Conservation (phyloP, 2,113 vertebrate species). For the Halcyon malimbica region DNA sequence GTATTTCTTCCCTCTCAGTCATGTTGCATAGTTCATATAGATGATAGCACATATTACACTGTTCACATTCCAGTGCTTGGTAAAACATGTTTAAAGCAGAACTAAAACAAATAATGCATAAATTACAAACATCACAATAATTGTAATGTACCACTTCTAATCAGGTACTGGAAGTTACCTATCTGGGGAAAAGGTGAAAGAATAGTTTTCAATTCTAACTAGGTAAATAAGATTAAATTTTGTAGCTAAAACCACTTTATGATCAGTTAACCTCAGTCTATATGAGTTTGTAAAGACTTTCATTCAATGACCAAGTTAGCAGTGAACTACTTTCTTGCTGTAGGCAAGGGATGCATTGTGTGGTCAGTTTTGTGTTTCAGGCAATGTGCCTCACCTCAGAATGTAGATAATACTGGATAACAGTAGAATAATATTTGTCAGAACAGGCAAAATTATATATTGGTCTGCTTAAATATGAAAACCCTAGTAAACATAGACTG, state of each 20-base stretch:
- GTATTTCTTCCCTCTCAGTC: not conserved
- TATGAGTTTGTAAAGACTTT: not conserved
- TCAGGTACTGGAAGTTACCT: not conserved
- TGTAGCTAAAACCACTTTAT: not conserved
- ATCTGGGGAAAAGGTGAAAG: not conserved
- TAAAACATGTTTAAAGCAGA: not conserved
- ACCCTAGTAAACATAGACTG: not conserved
- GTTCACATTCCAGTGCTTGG: not conserved
- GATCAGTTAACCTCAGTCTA: not conserved
- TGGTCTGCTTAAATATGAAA: not conserved
- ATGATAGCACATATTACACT: not conserved
- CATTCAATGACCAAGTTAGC: not conserved
- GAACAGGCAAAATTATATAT: not conserved
- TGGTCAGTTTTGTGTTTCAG: not conserved
- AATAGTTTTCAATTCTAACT: not conserved
- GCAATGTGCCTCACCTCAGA: not conserved
- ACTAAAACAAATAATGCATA: not conserved
- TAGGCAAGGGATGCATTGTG: not conserved
- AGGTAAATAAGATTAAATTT: not conserved
- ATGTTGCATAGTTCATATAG: not conserved
- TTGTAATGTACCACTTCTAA: not conserved
- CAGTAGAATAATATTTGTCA: not conserved
- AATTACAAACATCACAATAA: not conserved
- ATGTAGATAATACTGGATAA: not conserved
- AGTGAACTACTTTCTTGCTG: not conserved